These are phyloP conservation scores for Hydractinia symbiolongicarpus DNA, from an alignment of 30 jellyfish, hydroid and myxozoan genomes.

Conservation along the genomic window DNA sequence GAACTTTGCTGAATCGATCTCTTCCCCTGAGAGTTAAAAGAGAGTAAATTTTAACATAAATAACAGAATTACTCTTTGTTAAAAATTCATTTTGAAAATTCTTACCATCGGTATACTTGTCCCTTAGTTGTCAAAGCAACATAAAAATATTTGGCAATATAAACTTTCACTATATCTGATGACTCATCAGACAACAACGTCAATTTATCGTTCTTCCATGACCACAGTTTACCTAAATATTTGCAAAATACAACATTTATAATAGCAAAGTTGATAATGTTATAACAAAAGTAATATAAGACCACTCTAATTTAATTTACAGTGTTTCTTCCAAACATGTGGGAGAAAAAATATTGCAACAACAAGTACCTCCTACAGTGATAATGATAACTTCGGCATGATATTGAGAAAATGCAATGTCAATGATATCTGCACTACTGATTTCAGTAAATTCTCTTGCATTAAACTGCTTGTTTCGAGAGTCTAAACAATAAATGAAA, in stretches of 20 bases:
- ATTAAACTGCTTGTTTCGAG: conserved; percentile 27
- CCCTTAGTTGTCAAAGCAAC: conserved; percentile 62
- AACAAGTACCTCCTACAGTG: conserved; percentile 20
- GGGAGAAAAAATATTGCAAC: too few relatives aligned
- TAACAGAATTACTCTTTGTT: not conserved
- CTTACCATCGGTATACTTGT: conserved; percentile 82
- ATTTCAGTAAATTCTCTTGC: conserved; percentile 50
- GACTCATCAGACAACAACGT: conserved; percentile 6
- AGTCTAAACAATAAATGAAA: conserved; percentile 16
- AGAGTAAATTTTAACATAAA: not conserved
- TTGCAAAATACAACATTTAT: not conserved
- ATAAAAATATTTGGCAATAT: conserved; percentile 56
- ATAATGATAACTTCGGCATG: conserved; percentile 38
- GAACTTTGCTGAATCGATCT: conserved; percentile 30
- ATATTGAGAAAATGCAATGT: conserved; percentile 54
- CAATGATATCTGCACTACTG: conserved; percentile 42
- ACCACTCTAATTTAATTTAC: too few relatives aligned
- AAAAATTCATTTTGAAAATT: not conserved
- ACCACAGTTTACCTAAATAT: conserved; percentile 71
- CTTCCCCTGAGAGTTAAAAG: conserved; percentile 27
- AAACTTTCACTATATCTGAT: conserved; percentile 19
- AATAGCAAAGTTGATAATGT: not conserved
- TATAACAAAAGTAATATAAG: too few relatives aligned
- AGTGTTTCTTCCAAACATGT: too few relatives aligned
- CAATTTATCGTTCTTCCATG: conserved; percentile 63